These are phyloP conservation scores for Unio pictorum DNA, from an alignment of 2,888 invertebrate genomes.

Conservation along the genomic window DNA sequence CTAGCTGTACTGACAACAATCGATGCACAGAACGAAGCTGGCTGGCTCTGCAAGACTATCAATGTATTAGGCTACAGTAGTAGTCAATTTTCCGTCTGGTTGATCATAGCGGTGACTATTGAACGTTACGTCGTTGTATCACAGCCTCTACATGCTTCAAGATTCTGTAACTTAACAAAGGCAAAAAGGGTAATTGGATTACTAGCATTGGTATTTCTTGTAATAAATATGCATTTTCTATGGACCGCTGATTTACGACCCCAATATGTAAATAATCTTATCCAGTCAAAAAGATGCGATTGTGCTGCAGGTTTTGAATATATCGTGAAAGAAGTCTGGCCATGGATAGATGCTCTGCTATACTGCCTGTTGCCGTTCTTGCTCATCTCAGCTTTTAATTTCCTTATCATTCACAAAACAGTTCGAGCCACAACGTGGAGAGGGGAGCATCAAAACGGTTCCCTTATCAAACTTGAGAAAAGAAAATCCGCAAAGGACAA, in stretches of 20 bases:
- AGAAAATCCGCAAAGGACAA: conserved; percentile 28
- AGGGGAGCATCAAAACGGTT: conserved; percentile 27
- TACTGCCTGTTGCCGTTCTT: conserved; percentile 65
- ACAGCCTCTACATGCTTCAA: conserved; percentile 61
- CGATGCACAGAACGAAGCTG: conserved; percentile 54
- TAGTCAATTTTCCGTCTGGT: conserved; percentile 68
- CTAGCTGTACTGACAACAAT: conserved; percentile 57
- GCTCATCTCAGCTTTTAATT: conserved; percentile 60
- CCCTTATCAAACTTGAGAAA: conserved; percentile 25
- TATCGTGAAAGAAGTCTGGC: conserved; percentile 59
- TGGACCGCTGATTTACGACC: conserved; percentile 56
- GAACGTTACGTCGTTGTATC: conserved; percentile 69
- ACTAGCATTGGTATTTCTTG: conserved; percentile 49
- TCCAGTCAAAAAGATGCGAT: conserved; percentile 34
- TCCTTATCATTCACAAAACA: conserved; percentile 64
- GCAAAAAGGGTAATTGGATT: conserved; percentile 57
- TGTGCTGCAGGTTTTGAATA: conserved; percentile 22
- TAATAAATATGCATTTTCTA: conserved; percentile 62
- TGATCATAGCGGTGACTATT: conserved; percentile 67
- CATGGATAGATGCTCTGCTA: conserved; percentile 67
- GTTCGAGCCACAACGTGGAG: conserved; percentile 41
- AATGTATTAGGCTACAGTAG: conserved; percentile 59
- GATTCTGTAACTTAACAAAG: conserved; percentile 56
- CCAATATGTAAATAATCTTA: conserved; percentile 18
- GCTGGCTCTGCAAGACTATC: conserved; percentile 62